Conservation (phyloP, 1,140 invertebrate species). For the Cyclargus thomasi region DNA sequence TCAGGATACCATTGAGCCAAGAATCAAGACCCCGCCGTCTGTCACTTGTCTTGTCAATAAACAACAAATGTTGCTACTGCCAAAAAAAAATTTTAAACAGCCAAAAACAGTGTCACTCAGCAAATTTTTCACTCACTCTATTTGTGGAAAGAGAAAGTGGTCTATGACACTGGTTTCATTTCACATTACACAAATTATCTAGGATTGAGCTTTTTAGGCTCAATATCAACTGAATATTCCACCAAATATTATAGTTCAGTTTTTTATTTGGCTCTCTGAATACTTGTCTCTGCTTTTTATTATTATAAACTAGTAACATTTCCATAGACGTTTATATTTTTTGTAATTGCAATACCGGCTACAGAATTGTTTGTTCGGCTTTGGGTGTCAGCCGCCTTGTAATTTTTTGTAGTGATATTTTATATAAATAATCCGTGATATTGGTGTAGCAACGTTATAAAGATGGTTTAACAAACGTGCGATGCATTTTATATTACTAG, state of each 20-base stretch:
- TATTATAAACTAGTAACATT: not conserved
- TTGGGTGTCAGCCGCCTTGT: slow-evolving; percentile 67
- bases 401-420: slow-evolving; percentile 60
- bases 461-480: slow-evolving; percentile 57
- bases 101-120: too few species aligned
- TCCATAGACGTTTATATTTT: slow-evolving; percentile 2
- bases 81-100: slow-evolving; percentile 8
- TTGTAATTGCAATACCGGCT: slow-evolving; percentile 38
- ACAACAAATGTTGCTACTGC: slow-evolving; percentile 56
- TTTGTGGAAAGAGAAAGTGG: too few species aligned
- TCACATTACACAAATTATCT: too few species aligned
- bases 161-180: too few species aligned
- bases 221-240: too few species aligned
- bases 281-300: not conserved
- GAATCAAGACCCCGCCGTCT: slow-evolving; percentile 65
- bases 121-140: too few species aligned
- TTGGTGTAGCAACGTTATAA: slow-evolving; percentile 48
- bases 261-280: too few species aligned
- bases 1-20: slow-evolving; percentile 55
- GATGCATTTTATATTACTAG: slow-evolving; percentile 49
- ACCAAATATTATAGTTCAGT: too few species aligned
- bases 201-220: too few species aligned
- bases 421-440: slow-evolving; percentile 60
- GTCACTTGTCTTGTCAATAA: slow-evolving; percentile 71
- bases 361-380: slow-evolving; percentile 68